Evolutionary conservation across 2,113 vertebrate genomes (phyloP).

Genomic region (Peromyscus leucopus): DNA sequence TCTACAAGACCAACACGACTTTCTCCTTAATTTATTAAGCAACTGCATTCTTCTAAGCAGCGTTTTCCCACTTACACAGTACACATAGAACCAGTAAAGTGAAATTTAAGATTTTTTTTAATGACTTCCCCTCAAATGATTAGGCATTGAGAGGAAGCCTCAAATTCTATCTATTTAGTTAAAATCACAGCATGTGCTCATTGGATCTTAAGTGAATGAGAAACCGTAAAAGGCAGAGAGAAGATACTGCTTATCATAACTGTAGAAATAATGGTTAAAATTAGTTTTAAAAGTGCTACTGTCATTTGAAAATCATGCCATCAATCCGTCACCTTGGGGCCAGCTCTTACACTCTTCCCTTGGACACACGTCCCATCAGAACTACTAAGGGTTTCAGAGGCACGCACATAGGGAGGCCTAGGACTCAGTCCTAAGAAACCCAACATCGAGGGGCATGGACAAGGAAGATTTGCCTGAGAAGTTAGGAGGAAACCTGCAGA

Average conservation of each 20-base stretch:
- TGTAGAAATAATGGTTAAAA: conserved; percentile 43
- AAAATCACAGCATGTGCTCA: neutral
- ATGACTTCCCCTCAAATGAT: conserved; percentile 17
- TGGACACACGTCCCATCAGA: neutral
- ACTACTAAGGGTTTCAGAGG: neutral
- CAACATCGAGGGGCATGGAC: accelerated
- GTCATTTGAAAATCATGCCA: neutral
- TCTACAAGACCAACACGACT: neutral
- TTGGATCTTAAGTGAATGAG: conserved; percentile 5
- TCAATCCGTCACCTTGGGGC: neutral
- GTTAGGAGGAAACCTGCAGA: neutral
- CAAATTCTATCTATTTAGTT: neutral
- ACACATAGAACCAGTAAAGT: conserved; percentile 1
- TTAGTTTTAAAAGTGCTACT: neutral
- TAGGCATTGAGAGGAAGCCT: neutral
- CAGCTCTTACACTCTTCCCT: neutral
- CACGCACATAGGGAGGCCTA: neutral
- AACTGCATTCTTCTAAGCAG: conserved; percentile 24
- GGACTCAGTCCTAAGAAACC: neutral
- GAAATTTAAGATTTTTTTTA: conserved; percentile 22
- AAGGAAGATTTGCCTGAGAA: neutral
- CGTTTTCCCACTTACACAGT: neutral
- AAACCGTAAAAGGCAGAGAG: neutral
- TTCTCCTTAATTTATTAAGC: neutral
- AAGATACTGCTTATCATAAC: neutral